A percentile compares a stretch with the other conserved stretches of the same genome.
phyloP scores from a whole-genome alignment of 1,140 invertebrate species.

The Drosophila funebris region DNA sequence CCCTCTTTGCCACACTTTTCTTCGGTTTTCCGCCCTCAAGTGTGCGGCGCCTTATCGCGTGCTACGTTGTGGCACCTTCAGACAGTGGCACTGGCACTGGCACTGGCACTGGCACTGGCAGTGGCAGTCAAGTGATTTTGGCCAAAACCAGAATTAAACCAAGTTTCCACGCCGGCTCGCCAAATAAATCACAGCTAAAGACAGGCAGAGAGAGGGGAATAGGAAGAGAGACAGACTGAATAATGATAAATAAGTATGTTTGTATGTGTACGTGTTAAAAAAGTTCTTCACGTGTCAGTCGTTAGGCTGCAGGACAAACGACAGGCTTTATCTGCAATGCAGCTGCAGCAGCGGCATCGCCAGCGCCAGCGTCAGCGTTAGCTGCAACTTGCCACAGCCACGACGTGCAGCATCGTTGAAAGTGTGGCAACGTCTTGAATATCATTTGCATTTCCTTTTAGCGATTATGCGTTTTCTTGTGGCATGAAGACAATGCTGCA shows the following conservation, averaged over 20 bases:
- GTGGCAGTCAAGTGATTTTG: conserved; percentile 46
- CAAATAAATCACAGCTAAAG: conserved; percentile 42
- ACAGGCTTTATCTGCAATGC: conserved; percentile 67
- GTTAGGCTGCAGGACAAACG: conserved; percentile 50
- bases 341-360: conserved; percentile 30
- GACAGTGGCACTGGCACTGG: too few species aligned
- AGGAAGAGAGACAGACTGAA: not conserved
- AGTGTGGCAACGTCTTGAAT: conserved; percentile 33
- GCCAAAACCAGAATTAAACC: conserved; percentile 41
- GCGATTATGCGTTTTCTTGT: conserved; percentile 50
- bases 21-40: conserved; percentile 57
- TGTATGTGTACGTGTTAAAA: conserved; percentile 49
- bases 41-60: conserved; percentile 69
- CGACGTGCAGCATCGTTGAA: not conserved
- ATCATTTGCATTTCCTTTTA: conserved; percentile 59
- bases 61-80: conserved; percentile 68
- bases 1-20: not conserved
- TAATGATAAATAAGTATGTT: conserved; percentile 58
- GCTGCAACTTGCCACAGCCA: conserved; percentile 1
- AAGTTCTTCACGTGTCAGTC: conserved; percentile 71
- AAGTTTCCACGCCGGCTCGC: conserved; percentile 27
- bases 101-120: too few species aligned
- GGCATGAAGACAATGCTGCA: conserved; percentile 50
- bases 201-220: not conserved
- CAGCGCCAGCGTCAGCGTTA: too few species aligned